phyloP scores from a whole-genome alignment of 2,797 vertebrate species.

The Xiphorhynchus erythropygius region DNA sequence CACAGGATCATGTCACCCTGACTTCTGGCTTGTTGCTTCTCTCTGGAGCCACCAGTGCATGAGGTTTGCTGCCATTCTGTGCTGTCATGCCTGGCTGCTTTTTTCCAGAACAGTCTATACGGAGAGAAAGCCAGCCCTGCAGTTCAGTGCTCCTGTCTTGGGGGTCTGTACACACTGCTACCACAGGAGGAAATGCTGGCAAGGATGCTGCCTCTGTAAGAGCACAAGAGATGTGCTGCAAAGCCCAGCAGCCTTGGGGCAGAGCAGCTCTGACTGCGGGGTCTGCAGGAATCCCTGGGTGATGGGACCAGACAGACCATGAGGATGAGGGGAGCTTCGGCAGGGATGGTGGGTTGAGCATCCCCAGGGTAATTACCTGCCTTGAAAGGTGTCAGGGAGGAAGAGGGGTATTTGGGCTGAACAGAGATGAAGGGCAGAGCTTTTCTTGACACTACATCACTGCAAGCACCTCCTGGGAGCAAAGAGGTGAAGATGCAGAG shows the following conservation, averaged over 20 bases:
- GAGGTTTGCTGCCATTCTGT: background rate
- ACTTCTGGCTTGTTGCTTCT: background rate
- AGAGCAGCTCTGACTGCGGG: accelerated
- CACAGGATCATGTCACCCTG: background rate
- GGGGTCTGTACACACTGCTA: background rate
- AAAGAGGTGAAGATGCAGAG: background rate
- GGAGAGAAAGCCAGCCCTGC: background rate
- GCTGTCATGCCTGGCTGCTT: background rate
- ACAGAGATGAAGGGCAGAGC: background rate
- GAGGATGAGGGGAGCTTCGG: background rate
- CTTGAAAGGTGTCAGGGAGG: background rate
- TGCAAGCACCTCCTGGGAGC: background rate
- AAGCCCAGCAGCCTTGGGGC: accelerated
- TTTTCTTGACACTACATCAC: background rate
- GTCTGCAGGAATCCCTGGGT: background rate
- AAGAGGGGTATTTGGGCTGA: background rate
- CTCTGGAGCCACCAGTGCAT: background rate
- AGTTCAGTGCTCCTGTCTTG: accelerated
- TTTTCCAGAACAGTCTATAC: background rate
- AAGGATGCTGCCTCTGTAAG: background rate
- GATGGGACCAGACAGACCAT: accelerated
- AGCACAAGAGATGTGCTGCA: background rate
- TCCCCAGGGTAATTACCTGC: background rate
- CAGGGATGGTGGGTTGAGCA: background rate
- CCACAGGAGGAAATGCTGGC: background rate